Evolutionary conservation across 2,113 vertebrate genomes (phyloP).

Genomic region (Arvicanthis niloticus): DNA sequence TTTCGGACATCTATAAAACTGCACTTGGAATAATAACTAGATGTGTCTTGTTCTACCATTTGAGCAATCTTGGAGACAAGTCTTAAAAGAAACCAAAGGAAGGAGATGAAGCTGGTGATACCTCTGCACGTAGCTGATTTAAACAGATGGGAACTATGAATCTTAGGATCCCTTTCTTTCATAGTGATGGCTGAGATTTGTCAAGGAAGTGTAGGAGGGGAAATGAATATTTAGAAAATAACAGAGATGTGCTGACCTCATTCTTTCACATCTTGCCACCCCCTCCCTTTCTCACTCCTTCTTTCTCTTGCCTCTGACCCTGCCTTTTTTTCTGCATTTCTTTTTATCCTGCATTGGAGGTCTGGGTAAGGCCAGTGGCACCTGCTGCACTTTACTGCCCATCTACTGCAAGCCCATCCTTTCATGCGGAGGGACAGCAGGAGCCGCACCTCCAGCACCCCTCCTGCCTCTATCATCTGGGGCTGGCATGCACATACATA

Average conservation of each 20-base stretch:
- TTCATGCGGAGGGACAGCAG: neutral
- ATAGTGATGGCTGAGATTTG: neutral
- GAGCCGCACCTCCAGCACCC: neutral
- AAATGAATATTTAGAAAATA: neutral
- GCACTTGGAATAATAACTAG: constrained; percentile 1
- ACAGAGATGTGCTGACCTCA: neutral
- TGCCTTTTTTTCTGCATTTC: neutral
- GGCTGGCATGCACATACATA: no score
- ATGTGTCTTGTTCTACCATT: neutral
- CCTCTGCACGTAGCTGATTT: neutral
- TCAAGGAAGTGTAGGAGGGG: neutral
- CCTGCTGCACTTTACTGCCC: neutral
- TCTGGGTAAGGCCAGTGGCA: fast-evolving
- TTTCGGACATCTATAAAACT: constrained; percentile 43
- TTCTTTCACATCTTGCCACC: neutral
- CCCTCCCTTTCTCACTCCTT: neutral
- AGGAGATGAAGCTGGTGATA: neutral
- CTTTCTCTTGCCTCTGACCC: neutral
- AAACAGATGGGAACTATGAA: neutral
- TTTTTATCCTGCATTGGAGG: neutral
- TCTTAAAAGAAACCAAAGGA: neutral
- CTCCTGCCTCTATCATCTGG: neutral
- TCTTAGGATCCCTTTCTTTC: neutral
- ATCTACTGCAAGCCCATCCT: no score
- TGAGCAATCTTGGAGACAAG: neutral